Conservation (phyloP, 2,888 invertebrate species). For the Chrysotoxum bicinctum region DNA sequence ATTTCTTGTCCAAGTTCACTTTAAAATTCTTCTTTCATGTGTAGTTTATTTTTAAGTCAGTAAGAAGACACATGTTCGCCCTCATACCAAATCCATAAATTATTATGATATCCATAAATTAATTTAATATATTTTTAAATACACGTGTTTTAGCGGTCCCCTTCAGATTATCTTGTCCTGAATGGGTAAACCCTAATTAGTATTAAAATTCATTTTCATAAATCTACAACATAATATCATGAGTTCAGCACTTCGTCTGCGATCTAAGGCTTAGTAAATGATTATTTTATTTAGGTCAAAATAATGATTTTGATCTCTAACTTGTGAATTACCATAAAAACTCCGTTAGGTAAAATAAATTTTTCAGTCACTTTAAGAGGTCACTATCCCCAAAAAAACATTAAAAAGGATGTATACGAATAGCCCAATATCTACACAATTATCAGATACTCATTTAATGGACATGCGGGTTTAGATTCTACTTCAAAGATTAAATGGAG, state of each 20-base stretch:
- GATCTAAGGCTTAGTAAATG: not conserved
- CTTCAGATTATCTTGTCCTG: not conserved
- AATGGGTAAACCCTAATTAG: not conserved
- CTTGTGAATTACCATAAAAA: slow-evolving; percentile 9
- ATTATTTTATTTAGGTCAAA: slow-evolving; percentile 5
- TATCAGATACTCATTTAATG: not conserved
- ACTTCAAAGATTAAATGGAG: not conserved
- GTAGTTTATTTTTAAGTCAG: no score
- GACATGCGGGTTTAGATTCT: not conserved
- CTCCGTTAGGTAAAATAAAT: not conserved
- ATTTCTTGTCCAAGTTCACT: no score
- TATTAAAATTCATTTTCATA: not conserved
- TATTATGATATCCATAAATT: no score
- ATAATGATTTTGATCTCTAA: not conserved
- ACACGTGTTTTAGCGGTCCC: not conserved
- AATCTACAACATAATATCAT: not conserved
- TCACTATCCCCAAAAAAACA: not conserved
- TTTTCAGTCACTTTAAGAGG: not conserved
- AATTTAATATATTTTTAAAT: not conserved
- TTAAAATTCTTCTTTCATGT: no score
- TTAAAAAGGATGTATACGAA: not conserved
- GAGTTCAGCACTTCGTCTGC: not conserved
- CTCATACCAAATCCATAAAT: not conserved
- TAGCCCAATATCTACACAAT: not conserved
- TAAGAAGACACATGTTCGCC: no score